phyloP scores from a whole-genome alignment of 2,888 invertebrate species.

The Lutraria lutraria region DNA sequence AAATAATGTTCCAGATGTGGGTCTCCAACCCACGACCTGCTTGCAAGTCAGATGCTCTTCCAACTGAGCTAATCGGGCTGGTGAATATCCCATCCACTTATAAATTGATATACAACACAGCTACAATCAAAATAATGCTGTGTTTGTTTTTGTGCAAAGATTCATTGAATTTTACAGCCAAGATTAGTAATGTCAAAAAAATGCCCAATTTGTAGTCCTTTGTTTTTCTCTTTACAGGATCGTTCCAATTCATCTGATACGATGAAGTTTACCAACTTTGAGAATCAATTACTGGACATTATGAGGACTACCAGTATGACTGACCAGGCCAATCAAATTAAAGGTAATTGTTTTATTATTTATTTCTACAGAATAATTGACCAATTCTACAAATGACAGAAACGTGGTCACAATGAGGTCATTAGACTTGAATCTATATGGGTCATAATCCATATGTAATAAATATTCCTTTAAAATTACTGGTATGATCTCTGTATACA shows the following conservation, averaged over 20 bases:
- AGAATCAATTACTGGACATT: slow-evolving; percentile 85
- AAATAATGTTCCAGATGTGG: no score
- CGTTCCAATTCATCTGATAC: slow-evolving; percentile 79
- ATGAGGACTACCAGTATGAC: slow-evolving; percentile 79
- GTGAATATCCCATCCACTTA: no score
- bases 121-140: no score
- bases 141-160: neutral
- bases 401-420: neutral
- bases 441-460: neutral
- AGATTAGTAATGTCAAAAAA: no score
- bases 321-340: slow-evolving; percentile 73
- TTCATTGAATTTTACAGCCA: neutral
- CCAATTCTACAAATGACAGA: neutral
- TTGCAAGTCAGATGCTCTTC: no score
- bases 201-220: neutral
- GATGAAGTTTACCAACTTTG: slow-evolving; percentile 84
- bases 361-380: neutral
- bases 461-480: neutral
- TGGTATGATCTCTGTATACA: neutral
- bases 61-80: no score
- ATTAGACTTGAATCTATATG: neutral
- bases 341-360: slow-evolving; percentile 68
- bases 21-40: no score
- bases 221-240: slow-evolving; percentile 72
- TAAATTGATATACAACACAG: no score